Percentiles rank a stretch among this genome's conserved stretches.
Evolutionary conservation across 1,140 invertebrate species (phyloP).

Genomic region (Drosophila tropicalis): DNA sequence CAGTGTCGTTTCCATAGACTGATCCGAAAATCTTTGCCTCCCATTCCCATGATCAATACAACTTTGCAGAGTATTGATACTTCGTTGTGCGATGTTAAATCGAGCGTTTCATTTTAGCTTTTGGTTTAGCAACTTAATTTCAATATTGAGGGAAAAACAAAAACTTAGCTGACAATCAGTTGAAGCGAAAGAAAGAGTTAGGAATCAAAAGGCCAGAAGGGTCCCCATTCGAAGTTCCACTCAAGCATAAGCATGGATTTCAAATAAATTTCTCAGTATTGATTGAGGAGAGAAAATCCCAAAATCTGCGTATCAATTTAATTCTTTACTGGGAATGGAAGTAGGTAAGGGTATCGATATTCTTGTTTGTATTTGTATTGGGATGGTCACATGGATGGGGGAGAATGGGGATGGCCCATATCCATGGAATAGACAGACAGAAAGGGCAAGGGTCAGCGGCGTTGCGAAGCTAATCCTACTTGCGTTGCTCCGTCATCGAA

Average conservation of each 20-base stretch:
- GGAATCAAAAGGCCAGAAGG: slow-evolving; percentile 49
- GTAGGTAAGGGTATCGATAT: slow-evolving; percentile 20
- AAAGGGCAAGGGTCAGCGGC: slow-evolving; percentile 11
- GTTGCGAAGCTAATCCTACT: slow-evolving; percentile 7
- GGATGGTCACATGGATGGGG: neutral
- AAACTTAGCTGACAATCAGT: slow-evolving; percentile 22
- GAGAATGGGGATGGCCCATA: neutral
- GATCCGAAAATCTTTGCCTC: too few relatives aligned
- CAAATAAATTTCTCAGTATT: slow-evolving; percentile 61
- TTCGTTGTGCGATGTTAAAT: neutral
- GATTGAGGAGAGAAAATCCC: slow-evolving; percentile 51
- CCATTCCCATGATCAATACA: too few relatives aligned
- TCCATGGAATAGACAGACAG: neutral
- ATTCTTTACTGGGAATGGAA: slow-evolving; percentile 40
- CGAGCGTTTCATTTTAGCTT: neutral
- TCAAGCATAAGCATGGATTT: slow-evolving; percentile 46
- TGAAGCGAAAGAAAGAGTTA: slow-evolving; percentile 18
- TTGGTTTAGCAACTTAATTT: slow-evolving; percentile 21
- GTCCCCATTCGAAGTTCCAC: slow-evolving; percentile 22
- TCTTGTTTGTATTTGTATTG: slow-evolving; percentile 17
- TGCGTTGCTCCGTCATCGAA: slow-evolving; percentile 4
- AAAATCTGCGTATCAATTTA: slow-evolving; percentile 71
- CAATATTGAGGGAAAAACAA: slow-evolving; percentile 6
- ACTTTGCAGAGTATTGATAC: neutral
- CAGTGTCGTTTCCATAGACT: too few relatives aligned